phyloP scores from a whole-genome alignment of 2,888 invertebrate species.

The Tortrix viridana region DNA sequence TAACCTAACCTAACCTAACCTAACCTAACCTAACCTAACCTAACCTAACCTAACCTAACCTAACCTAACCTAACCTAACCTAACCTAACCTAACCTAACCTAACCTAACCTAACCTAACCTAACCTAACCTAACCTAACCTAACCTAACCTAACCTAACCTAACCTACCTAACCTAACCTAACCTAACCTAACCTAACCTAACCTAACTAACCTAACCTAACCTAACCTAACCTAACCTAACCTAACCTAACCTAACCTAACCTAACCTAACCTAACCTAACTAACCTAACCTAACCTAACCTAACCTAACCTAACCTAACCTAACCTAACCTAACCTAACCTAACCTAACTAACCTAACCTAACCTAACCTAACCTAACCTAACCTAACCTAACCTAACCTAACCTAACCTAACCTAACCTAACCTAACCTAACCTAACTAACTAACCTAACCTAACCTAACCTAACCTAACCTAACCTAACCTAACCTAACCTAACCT shows the following conservation, averaged over 20 bases:
- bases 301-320: constrained; percentile 22
- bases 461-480: constrained; percentile 37
- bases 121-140: constrained; percentile 36
- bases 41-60: constrained; percentile 43
- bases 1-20: constrained; percentile 45
- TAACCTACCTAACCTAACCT: constrained; percentile 37
- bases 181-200: constrained; percentile 33
- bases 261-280: constrained; percentile 32
- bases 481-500: constrained; percentile 39
- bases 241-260: constrained; percentile 32
- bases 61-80: constrained; percentile 34
- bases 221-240: constrained; percentile 33
- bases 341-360: constrained; percentile 31
- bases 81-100: constrained; percentile 38
- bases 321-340: constrained; percentile 31
- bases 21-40: constrained; percentile 45
- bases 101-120: constrained; percentile 35
- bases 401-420: constrained; percentile 33
- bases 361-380: constrained; percentile 27
- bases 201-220: constrained; percentile 33
- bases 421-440: constrained; percentile 33
- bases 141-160: constrained; percentile 38
- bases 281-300: constrained; percentile 22
- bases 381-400: constrained; percentile 30
- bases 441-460: constrained; percentile 36